phyloP scores from a whole-genome alignment of 2,797 vertebrate genomes.

The Malacoctenus gilli region DNA sequence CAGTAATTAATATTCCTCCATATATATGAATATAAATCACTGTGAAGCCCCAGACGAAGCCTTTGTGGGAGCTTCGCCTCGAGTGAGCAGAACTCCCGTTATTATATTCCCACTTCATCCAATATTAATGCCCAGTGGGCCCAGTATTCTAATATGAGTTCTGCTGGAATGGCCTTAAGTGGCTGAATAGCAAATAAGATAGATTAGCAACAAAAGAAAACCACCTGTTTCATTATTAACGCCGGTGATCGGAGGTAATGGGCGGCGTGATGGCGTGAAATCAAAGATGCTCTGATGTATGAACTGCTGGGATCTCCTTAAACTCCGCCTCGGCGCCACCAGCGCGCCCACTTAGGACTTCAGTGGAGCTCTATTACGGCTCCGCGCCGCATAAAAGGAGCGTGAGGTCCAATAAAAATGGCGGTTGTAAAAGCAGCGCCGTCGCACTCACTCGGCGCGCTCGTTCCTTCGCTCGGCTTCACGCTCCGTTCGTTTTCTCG shows the following conservation, averaged over 20 bases:
- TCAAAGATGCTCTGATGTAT: constrained; percentile 67
- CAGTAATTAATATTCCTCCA: constrained; percentile 78
- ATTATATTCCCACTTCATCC: constrained; percentile 79
- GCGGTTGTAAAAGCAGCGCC: constrained; percentile 21
- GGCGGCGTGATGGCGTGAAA: constrained; percentile 44
- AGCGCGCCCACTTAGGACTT: constrained; percentile 43
- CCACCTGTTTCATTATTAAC: constrained; percentile 74
- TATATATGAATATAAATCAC: constrained; percentile 49
- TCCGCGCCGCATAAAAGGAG: constrained; percentile 41
- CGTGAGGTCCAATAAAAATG: constrained; percentile 43
- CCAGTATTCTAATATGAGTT: constrained; percentile 73
- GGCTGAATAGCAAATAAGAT: constrained; percentile 74
- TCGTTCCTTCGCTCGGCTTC: constrained; percentile 20
- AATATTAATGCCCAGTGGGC: constrained; percentile 79
- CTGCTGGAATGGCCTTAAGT: constrained; percentile 73
- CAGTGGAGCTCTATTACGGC: constrained; percentile 37
- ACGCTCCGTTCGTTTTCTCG: too few species aligned
- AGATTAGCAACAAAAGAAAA: constrained; percentile 77
- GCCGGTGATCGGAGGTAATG: constrained; percentile 69
- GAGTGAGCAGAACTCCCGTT: constrained; percentile 61
- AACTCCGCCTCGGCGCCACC: constrained; percentile 26
- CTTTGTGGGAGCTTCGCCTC: constrained; percentile 55
- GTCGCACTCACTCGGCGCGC: constrained; percentile 35
- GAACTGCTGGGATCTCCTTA: constrained; percentile 56
- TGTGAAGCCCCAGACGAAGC: constrained; percentile 38